Percentiles rank a stretch among this genome's conserved stretches.
phyloP scores from a whole-genome alignment of 2,797 vertebrate genomes.

The Morelia viridis region DNA sequence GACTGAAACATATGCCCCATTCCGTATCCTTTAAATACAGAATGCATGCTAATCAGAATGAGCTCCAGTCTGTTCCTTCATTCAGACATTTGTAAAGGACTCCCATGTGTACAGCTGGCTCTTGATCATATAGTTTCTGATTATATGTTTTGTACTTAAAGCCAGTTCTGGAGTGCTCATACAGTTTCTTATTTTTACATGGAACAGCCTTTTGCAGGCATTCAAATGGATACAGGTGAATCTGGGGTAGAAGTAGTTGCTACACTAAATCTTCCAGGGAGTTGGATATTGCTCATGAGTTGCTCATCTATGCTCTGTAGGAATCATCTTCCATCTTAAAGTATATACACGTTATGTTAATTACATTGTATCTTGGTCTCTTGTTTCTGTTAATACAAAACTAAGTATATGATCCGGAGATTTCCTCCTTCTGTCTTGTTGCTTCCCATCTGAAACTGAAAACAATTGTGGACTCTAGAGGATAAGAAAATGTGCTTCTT shows the following conservation, averaged over 20 bases:
- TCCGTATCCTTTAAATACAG: too few species aligned
- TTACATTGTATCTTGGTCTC: neutral
- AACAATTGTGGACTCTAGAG: neutral
- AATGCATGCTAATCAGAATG: neutral
- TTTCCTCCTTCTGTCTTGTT: neutral
- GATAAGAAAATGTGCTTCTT: neutral
- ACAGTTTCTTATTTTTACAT: neutral
- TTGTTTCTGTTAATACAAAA: neutral
- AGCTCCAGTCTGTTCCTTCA: neutral
- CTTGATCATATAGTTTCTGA: neutral
- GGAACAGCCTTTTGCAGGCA: neutral
- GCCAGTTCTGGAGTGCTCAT: neutral
- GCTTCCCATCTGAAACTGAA: neutral
- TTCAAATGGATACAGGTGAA: neutral
- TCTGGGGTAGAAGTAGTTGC: neutral
- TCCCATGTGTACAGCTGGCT: neutral
- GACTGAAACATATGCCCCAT: neutral
- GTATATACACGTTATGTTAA: neutral
- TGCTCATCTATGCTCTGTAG: neutral
- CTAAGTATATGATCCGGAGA: neutral
- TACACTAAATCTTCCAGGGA: neutral
- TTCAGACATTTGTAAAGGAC: neutral
- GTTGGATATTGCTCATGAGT: neutral
- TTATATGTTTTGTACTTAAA: neutral
- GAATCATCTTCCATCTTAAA: neutral